Base-by-base conservation (phyloP, 2,797 vertebrate species). In the Echiichthys vipera region DNA sequence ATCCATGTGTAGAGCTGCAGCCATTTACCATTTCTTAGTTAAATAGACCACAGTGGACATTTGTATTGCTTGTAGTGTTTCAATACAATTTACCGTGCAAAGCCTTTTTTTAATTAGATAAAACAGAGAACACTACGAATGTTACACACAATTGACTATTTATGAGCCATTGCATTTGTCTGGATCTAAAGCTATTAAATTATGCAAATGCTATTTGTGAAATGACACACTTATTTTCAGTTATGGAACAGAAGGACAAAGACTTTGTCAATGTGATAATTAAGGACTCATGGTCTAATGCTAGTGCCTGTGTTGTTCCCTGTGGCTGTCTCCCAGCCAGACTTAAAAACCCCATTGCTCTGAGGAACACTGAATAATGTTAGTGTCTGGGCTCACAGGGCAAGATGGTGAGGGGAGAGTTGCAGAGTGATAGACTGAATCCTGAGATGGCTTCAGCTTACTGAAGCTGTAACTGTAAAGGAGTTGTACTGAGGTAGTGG, bases 301-400 rank as follows among this genome's bases (percentile, higher is more conserved):
- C n/a, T n/a, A 18, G 17, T 32, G 37, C 20, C 15, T n/a, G n/a
- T 25, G n/a, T 39, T 47, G 39, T 53, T 24, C 58, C 47, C 65
- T 43, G 57, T 56, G 34, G 12, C 18, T 45, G 62, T 65, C 32
- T 56, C 20, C 18, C 65, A 71, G 54, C 57, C 61, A 32, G 32
- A 73, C 27, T 22, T 49, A 42, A 14, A 24, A 74, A 47, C 49
- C 53, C 40, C 11, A 13, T 36, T 51, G 74, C 71, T 58, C 51
- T 59, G 67, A 84, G 43, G 67, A 59, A 74, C 59, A 55, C n/a
- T 37, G 63, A 70, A 56, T 76, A 63, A 77, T 66, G 61, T 71
- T 27, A 32, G 56, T 56, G 46, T 81, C 61, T 84, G 49, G 12
- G 9, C 67, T 64, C 68, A 62, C 76, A 14, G 72, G 50, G 32